Evolutionary conservation across 2,113 vertebrate genomes (phyloP), one percentile per base, ranked within the genome.

Genomic region (Halichoeres trimaculatus): DNA sequence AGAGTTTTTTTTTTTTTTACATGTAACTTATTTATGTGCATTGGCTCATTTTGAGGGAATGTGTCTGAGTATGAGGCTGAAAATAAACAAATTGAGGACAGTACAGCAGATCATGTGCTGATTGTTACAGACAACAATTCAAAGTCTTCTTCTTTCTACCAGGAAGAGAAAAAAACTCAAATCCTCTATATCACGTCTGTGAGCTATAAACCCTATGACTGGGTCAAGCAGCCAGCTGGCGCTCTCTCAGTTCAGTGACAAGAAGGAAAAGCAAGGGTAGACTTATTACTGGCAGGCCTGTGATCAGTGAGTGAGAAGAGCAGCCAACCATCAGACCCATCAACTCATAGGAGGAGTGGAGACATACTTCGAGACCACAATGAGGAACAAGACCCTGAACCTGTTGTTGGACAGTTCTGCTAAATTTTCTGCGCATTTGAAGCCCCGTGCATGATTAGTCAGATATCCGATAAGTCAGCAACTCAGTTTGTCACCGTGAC

Each of bases 291-390:
- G 43, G 43, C 14, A 45, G 43, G 43, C 43, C 43, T 45, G 17
- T 60, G 74, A 78, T 75, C 68, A 68, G 66, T 55, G 23, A 65
- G 40, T 10, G 63, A 79, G 56, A 64, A 59, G 76, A 57, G 17
- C 70, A 78, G 59, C 50, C 72, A 61, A 75, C 73, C 70, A 54
- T 71, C 41, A 67, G 59, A 16, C 35, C 38, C 23, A 48, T 17
- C n/a, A 57, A 16, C 62, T 68, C 47, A 40, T 64, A 82, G 80
- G 36, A 74, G 59, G 70, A 34, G 58, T 59, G 62, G 50, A 66
- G 59, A 61, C 23, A 61, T 19, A 4, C 40, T 74, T 76, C 14
- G 8, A 5, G 6, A 52, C 55, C 61, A 55, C 9, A 35, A 69
- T 55, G 45, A 69, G 60, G 67, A 81, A 74, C 68, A 16, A 56